Conservation (phyloP, 2,888 invertebrate genomes). For the Eucera pruinosa region DNA sequence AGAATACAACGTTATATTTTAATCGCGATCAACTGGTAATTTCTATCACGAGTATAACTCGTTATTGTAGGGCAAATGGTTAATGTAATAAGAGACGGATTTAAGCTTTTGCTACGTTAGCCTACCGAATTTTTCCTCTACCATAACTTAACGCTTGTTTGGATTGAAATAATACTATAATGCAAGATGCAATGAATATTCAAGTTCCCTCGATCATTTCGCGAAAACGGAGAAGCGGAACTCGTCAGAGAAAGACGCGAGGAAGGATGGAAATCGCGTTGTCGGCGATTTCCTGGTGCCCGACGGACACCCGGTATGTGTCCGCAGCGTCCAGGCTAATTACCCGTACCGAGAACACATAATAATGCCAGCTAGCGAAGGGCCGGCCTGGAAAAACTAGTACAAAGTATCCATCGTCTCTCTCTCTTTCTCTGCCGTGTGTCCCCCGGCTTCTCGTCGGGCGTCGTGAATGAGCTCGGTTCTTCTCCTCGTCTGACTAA, state of each 20-base stretch:
- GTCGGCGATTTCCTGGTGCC: slow-evolving; percentile 58
- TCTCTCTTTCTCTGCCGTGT: slow-evolving; percentile 34
- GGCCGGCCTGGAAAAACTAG: slow-evolving; percentile 70
- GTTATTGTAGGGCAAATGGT: too few species aligned
- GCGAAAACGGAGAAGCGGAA: background rate
- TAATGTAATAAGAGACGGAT: too few species aligned
- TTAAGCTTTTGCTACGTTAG: too few species aligned
- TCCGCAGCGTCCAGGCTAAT: slow-evolving; percentile 70
- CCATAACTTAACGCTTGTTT: too few species aligned
- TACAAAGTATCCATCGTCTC: slow-evolving; percentile 72
- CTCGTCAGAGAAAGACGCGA: background rate
- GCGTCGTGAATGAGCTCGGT: slow-evolving; percentile 75
- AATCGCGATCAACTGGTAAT: too few species aligned
- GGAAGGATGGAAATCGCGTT: slow-evolving; percentile 17
- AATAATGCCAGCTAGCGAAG: slow-evolving; percentile 70
- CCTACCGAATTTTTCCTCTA: too few species aligned
- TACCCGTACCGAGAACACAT: slow-evolving; percentile 75
- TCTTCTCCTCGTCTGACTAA: slow-evolving; percentile 73
- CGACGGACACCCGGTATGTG: slow-evolving; percentile 66
- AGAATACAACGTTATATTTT: too few species aligned
- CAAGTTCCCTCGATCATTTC: too few species aligned
- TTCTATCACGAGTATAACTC: too few species aligned
- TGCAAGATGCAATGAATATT: too few species aligned
- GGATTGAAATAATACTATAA: too few species aligned
- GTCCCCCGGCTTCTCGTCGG: slow-evolving; percentile 42